A percentile compares a stretch with the other conserved stretches of the same genome.
These are phyloP conservation scores for Nibea coibor DNA, from an alignment of 2,113 vertebrate species.

Conservation along the genomic window DNA sequence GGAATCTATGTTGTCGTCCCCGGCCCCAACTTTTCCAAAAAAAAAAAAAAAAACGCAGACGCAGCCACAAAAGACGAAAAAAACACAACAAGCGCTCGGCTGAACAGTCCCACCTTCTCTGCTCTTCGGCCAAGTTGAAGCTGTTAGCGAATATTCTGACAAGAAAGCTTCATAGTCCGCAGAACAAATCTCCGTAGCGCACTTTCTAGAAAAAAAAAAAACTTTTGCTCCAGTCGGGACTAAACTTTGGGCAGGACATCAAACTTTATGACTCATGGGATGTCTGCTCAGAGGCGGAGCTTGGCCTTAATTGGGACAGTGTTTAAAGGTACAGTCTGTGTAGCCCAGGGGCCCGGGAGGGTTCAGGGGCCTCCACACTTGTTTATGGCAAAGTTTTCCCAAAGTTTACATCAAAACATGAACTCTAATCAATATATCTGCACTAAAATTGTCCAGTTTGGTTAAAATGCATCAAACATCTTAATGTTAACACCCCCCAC, in stretches of 20 bases:
- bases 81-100: conserved; percentile 26
- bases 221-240: conserved; percentile 78
- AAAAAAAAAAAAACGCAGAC: conserved; percentile 44
- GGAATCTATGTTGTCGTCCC: conserved; percentile 63
- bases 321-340: conserved; percentile 79
- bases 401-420: background rate
- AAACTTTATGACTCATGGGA: conserved; percentile 86
- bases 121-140: background rate
- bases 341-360: background rate
- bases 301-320: conserved; percentile 62
- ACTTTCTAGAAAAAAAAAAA: conserved; percentile 72
- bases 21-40: conserved; percentile 40
- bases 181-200: conserved; percentile 82
- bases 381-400: background rate
- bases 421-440: background rate
- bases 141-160: background rate
- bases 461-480: background rate
- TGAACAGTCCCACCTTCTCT: background rate
- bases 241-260: conserved; percentile 86
- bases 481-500: background rate
- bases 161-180: conserved; percentile 39
- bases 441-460: background rate
- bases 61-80: conserved; percentile 38
- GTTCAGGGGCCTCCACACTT: background rate
- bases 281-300: conserved; percentile 75